Base-by-base conservation (phyloP, 2,797 vertebrate genomes). In the Halcyon badia region DNA sequence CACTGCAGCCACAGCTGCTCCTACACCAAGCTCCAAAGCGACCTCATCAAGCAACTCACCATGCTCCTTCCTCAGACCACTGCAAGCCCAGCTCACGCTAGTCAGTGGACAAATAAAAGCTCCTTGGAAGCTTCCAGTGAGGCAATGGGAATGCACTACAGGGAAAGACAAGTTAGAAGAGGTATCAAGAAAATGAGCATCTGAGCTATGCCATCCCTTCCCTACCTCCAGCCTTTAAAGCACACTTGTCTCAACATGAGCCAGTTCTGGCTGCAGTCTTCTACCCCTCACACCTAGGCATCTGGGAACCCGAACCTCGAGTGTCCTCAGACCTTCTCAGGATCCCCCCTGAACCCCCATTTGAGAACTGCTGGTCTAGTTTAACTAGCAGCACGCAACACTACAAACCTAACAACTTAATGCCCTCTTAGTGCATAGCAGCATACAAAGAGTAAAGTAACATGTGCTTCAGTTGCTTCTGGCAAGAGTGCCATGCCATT, bases 361-460 rank as follows among this genome's bases (percentile, higher is more conserved):
- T 85, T 94, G 90, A 94, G 96, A 96, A 96, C 95, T 94, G 95
- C 94, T 97, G 97, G 78, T 82, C 91, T 95, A 94, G 91, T 62
- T 93, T 83, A 97, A 94, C 88, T 87, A 97, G 96, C 95, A 97
- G 96, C 91, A 93, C 5, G 69, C 31, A 16, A 62, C 95, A 94
- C 77, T 62, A 95, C 81, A 89, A 91, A 86, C 56, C 62, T 44
- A 94, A 89, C 70, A 82, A 60, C 31, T 86, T 93, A 95, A 97
- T 92, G 94, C 94, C 96, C 94, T 96, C 94, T 91, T 83, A 89
- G 89, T 93, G 95, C 92, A 94, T 94, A 97, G 93, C 91, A 96
- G 96, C 94, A 97, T 91, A 94, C 69, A 88, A 84, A 93, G 83
- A 96, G 68, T 90, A 88, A 96, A 94, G 92, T 87, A 95, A 96